Base-by-base conservation (phyloP, 2,888 invertebrate genomes). In the Antitype chi region DNA sequence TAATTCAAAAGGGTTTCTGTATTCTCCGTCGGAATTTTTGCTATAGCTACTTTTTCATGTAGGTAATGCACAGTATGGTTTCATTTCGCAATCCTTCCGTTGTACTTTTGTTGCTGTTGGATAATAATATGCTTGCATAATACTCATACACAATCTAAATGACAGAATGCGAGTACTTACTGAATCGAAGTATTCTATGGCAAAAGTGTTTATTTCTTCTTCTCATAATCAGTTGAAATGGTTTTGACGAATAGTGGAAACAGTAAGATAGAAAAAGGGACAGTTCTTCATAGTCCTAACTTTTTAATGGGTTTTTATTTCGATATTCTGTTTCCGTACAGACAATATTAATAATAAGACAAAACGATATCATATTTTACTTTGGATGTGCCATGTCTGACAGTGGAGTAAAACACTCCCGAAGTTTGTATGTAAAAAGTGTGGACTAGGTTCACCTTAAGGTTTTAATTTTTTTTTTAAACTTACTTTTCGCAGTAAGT, bases 101-200 rank as follows among this genome's bases (percentile, higher is more conserved):
- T 78, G 73, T 70, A 63, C 74, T 66, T 73, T 70, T 70, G 62
- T 57, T 57, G 17, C 49, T 66, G 70, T 84, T 74, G 62, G 32
- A 67, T 84, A 84, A 73, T 84, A 62, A 70, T 60, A 59, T 57
- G 43, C 57, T 83, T 83, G 66, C 69, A 66, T 83, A 81, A 81
- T 57, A 38, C 28, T 67, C 53, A 57, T 63, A 52, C 20, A 70
- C 25, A 57, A 62, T 73, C 59, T 83, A 60, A 63, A 72, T 83
- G 60, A 53, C 66, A 70, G 38, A 32, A 20, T 47, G 43, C 43
- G 64, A 32, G 25, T 53, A 66, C 9, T 53, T 77, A 52, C 32
- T 57, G 68, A 76, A 63, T 62, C 15, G 60, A 67, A 9, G 43
- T n/a, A 55, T 74, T 59, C 52, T 52, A 63, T 25, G 23, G 7